These are phyloP conservation scores for Varecia variegata DNA, from an alignment of 2,797 vertebrate species.

Conservation along the genomic window DNA sequence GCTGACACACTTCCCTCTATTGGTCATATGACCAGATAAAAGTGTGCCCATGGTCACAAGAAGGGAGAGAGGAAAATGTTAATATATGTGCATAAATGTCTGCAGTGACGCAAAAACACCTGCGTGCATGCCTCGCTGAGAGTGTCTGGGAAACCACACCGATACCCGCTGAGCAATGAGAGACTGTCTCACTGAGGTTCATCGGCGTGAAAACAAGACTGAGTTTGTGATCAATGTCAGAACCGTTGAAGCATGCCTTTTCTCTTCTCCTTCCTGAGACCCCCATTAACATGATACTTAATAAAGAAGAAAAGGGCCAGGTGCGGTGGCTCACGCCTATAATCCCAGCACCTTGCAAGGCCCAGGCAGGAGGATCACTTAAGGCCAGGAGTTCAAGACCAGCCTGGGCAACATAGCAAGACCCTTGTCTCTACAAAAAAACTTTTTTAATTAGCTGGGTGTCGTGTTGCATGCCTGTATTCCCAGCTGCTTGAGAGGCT, in stretches of 20 bases:
- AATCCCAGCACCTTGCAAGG: not conserved
- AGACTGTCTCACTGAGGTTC: not conserved
- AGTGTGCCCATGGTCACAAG: not conserved
- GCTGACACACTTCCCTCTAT: not conserved
- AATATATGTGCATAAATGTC: not conserved
- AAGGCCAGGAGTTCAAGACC: not conserved
- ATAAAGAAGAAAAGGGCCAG: not conserved
- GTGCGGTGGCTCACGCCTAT: not conserved
- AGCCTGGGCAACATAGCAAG: not conserved
- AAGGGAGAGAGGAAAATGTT: not conserved
- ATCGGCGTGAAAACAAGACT: not conserved
- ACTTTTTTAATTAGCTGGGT: not conserved
- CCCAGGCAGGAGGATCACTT: not conserved
- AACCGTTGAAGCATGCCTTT: not conserved
- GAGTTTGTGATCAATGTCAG: not conserved
- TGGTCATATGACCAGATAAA: not conserved
- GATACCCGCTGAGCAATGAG: too few relatives aligned
- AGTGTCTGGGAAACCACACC: rapidly evolving
- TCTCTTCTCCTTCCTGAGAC: not conserved
- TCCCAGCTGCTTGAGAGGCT: not conserved
- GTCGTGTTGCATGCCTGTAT: not conserved
- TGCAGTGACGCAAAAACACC: not conserved
- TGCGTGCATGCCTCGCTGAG: not conserved
- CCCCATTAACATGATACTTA: not conserved
- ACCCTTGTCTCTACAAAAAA: not conserved